Base-by-base conservation (phyloP, 2,113 vertebrate species). In the Ophthalmolycus amberensis region DNA sequence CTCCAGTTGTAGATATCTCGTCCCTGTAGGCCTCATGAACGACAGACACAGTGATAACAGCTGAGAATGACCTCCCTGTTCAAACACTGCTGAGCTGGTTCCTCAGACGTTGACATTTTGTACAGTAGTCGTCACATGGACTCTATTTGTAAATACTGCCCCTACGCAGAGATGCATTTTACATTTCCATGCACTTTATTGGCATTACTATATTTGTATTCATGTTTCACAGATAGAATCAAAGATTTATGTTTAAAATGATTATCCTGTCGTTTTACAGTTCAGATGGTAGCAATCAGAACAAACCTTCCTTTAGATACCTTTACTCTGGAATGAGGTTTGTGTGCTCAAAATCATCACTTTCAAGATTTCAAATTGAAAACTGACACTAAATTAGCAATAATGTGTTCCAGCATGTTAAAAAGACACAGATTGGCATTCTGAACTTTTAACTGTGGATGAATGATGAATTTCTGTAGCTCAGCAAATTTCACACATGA, bases 1-100 rank as follows among this genome's bases (percentile, higher is more conserved):
- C 72, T 87, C 37, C 74, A 71, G 34, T 60, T 44, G 44, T 69
- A 79, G 46, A 40, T 48, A 73, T 84, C 64, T 84, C 22, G 77
- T 77, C 56, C 50, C 80, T 77, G 74, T 62, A 52, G 85, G 71
- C 50, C 79, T 68, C 80, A 64, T 46, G 54, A 71, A 50, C 40
- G 32, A 87, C 87, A 66, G 79, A 67, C 46, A 69, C 37, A 2
- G 50, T 64, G 88, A 93, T 91, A 92, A 91, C 80, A 76, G 89
- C 87, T 90, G 69, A 79, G 77, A 77, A 71, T 79, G 73, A 86
- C 72, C 87, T 82, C 65, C 59, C 75, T 83, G 68, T 68, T 84
- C 81, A 85, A 89, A 90, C 79, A 83, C 12, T 16, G 56, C 70
- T 73, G 58, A 70, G 27, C 34, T 73, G 63, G 38, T 59, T 89